Conservation (phyloP, 2,888 invertebrate species). For the Chesias legatella region DNA sequence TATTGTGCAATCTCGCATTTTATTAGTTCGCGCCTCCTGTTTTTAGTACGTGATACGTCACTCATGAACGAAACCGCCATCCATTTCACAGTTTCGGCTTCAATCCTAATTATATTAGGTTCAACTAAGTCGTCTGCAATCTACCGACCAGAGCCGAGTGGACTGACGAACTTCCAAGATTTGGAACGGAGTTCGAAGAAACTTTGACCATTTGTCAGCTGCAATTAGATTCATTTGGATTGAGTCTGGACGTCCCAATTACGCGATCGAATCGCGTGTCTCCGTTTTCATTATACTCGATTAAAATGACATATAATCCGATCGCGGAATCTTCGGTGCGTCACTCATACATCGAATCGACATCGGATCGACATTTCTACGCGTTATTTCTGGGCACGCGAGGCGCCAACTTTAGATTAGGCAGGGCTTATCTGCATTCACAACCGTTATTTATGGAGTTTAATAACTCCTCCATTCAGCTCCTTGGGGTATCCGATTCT, state of each 20-base stretch:
- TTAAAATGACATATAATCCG: slow-evolving; percentile 11
- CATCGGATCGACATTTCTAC: slow-evolving; percentile 59
- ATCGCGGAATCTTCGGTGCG: slow-evolving; percentile 38
- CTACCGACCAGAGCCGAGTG: too few species aligned
- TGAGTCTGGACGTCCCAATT: slow-evolving; percentile 9
- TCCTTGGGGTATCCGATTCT: slow-evolving; percentile 33
- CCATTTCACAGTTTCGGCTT: too few species aligned
- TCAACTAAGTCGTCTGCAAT: too few species aligned
- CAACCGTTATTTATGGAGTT: slow-evolving; percentile 61
- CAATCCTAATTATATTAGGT: too few species aligned
- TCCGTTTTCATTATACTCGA: slow-evolving; percentile 9
- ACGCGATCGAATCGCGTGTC: slow-evolving; percentile 4
- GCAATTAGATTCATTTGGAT: too few species aligned
- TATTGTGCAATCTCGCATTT: slow-evolving; percentile 57
- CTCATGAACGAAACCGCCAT: slow-evolving; percentile 29
- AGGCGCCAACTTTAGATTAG: slow-evolving; percentile 69
- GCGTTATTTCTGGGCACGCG: slow-evolving; percentile 66
- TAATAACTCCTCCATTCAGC: slow-evolving; percentile 60
- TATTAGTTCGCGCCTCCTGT: slow-evolving; percentile 51
- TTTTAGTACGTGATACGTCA: slow-evolving; percentile 43
- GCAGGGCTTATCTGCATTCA: slow-evolving; percentile 69
- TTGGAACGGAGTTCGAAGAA: not conserved
- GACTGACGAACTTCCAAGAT: too few species aligned
- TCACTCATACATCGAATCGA: slow-evolving; percentile 55
- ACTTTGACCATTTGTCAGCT: slow-evolving; percentile 4